Evolutionary conservation across 2,888 invertebrate species (phyloP), one percentile per base, ranked within the genome.

Genomic region (Drosophila rellima): DNA sequence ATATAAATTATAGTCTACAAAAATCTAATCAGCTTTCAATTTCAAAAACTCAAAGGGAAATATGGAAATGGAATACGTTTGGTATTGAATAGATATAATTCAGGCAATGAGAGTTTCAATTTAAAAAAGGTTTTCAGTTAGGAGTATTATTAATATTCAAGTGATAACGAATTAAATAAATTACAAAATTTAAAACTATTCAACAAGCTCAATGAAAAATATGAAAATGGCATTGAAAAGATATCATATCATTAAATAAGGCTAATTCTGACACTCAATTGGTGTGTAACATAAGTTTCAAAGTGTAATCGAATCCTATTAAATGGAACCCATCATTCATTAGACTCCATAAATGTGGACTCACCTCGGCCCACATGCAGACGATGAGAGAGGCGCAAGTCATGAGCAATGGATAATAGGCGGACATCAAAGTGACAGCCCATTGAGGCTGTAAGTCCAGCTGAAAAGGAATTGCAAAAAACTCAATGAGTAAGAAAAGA

Each of bases 291-390:
- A 13, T 31, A 17, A 7, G 6, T 6, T 31, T 29, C 17, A 5
- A 26, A 15, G 1, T 35, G 45, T n/a, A 47, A 31, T 23, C 3
- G 20, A 48, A 31, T 23, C 3, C 17, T 54, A n/a, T 35, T 0
- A 42, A 23, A 23, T 26, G 2, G 6, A 47, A 17, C 10, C n/a
- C 47, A 45, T 40, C 11, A 35, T 40, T 8, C 7, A 29, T 29
- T 8, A 29, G 29, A 6, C 6, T 13, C 17, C 33, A 6, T 18
- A 23, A 10, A 11, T 5, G 11, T 33, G 4, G 8, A 94, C 95
- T 94, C 92, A 96, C 97, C 95, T 98, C 98, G 40, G 98, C 98
- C 98, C 98, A 98, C 92, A 97, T 97, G 93, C 98, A 98, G 76
- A 98, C 97, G 79, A 98, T 96, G 68, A 98, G 94, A 0, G 98